Evolutionary conservation across 2,888 invertebrate species (phyloP).

Genomic region (Eupithecia tripunctaria): DNA sequence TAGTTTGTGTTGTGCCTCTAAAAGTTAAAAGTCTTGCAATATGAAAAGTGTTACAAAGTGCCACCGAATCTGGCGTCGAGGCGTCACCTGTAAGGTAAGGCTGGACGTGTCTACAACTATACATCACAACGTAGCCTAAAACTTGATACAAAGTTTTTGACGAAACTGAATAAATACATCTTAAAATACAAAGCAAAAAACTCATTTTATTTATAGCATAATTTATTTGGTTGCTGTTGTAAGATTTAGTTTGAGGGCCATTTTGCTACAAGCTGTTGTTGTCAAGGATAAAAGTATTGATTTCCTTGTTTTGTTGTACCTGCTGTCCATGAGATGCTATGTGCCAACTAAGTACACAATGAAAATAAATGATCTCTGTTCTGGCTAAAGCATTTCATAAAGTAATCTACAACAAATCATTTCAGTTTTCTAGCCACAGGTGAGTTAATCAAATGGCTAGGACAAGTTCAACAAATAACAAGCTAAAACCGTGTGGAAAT

Average conservation of each 20-base stretch:
- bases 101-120: constrained; percentile 82
- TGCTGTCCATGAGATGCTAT: background rate
- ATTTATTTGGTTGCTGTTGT: constrained; percentile 10
- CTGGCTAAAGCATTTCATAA: background rate
- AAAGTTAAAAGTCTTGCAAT: constrained; percentile 80
- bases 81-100: constrained; percentile 83
- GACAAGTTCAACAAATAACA: constrained; percentile 17
- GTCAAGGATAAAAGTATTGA: background rate
- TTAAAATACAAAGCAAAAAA: background rate
- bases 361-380: background rate
- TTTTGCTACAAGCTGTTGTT: constrained; percentile 1
- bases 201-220: background rate
- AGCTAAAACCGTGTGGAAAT: constrained; percentile 47
- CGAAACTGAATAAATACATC: background rate
- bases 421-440: constrained; percentile 3
- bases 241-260: background rate
- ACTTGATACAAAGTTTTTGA: constrained; percentile 24
- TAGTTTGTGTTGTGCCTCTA: constrained; percentile 82
- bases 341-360: background rate
- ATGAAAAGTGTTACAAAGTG: constrained; percentile 84
- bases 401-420: background rate
- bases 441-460: constrained; percentile 22
- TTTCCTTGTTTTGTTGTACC: constrained; percentile 1
- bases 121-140: constrained; percentile 79
- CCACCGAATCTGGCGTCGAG: constrained; percentile 82